A percentile compares a stretch with the other conserved stretches of the same genome.
phyloP scores from a whole-genome alignment of 2,888 invertebrate genomes.

The Pristionchus arcanus region DNA sequence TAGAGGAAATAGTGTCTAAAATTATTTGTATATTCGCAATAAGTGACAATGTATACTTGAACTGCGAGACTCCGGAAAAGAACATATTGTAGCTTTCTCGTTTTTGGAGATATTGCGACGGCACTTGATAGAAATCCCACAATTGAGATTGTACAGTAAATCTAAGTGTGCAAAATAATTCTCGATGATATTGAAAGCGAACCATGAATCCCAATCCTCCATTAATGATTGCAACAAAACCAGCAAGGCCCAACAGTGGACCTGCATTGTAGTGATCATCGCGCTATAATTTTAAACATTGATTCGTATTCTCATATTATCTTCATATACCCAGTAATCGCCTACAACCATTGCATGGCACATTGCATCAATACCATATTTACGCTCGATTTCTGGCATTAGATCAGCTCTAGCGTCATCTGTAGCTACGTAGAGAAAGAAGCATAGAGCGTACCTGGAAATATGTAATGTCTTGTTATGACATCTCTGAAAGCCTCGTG shows the following conservation, averaged over 20 bases:
- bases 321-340: background rate
- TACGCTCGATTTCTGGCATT: background rate
- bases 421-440: background rate
- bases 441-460: background rate
- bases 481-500: background rate
- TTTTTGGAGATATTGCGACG: background rate
- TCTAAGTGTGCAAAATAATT: background rate
- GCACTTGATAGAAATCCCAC: background rate
- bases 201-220: background rate
- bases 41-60: background rate
- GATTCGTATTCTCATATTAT: background rate
- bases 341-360: background rate
- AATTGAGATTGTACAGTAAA: background rate
- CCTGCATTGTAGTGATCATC: background rate
- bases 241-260: background rate
- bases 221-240: background rate
- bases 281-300: background rate
- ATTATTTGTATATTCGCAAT: background rate
- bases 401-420: background rate
- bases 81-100: background rate
- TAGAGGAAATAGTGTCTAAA: background rate
- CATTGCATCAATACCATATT: background rate
- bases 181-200: background rate
- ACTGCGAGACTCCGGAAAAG: background rate
- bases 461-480: background rate